Percentiles rank a stretch among this genome's conserved stretches.
These are phyloP conservation scores for Erpornis zantholeuca DNA, from an alignment of 2,113 vertebrate genomes.

Conservation along the genomic window DNA sequence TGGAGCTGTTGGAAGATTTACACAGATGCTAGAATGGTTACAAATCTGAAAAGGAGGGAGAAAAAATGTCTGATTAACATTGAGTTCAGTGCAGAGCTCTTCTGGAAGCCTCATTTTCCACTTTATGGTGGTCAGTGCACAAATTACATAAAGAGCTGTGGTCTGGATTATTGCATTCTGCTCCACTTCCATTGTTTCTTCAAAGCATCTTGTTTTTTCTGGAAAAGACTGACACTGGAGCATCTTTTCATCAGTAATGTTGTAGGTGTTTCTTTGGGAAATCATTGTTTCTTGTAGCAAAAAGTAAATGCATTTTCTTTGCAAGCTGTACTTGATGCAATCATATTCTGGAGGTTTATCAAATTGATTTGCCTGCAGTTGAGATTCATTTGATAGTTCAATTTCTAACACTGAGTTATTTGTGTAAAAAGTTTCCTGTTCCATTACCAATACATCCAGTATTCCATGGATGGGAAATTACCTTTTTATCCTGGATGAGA, in stretches of 20 bases:
- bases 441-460: slow-evolving; percentile 60
- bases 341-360: slow-evolving; percentile 69
- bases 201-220: not conserved
- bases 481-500: slow-evolving; percentile 66
- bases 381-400: slow-evolving; percentile 74
- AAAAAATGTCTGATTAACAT: not conserved
- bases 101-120: not conserved
- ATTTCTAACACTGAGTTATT: slow-evolving; percentile 73
- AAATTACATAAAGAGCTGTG: not conserved
- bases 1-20: not conserved
- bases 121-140: not conserved
- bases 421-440: slow-evolving; percentile 73
- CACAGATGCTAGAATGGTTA: not conserved
- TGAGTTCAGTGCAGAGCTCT: not conserved
- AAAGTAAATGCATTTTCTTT: slow-evolving; percentile 60
- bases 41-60: not conserved
- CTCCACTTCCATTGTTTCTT: not conserved
- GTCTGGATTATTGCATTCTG: not conserved
- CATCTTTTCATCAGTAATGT: slow-evolving; percentile 3
- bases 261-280: slow-evolving; percentile 26
- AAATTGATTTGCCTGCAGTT: slow-evolving; percentile 73
- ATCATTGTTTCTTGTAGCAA: slow-evolving; percentile 21
- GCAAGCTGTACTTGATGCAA: slow-evolving; percentile 44
- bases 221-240: not conserved
- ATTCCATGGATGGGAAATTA: slow-evolving; percentile 69